Evolutionary conservation across 2,888 invertebrate species (phyloP), one percentile per base, ranked within the genome.

Genomic region (Mamestra brassicae): DNA sequence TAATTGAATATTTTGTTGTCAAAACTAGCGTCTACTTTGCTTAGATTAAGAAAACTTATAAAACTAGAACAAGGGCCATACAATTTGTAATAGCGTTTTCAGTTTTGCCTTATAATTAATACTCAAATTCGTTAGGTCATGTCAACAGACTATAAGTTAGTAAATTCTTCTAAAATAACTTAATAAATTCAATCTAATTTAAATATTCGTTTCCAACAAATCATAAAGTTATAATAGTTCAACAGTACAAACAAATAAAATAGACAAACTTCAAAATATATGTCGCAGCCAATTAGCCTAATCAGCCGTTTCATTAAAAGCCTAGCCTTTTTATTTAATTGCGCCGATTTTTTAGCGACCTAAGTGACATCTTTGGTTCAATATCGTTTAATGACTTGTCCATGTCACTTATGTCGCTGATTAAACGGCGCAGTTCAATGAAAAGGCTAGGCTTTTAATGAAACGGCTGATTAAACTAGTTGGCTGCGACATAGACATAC

Each of bases 141-240:
- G 55, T 50, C 74, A 71, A 69, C 64, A 58, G 13, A 72, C 26
- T 50, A 52, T 55, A 79, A 66, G 26, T 61, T 50, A 66, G 34
- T 74, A 74, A 84, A 80, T 58, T 84, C 61, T 45, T 84, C 65
- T 47, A 58, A 73, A 73, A 50, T 79, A 83, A 80, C 73, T 73
- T 76, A 76, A 10, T 73, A 85, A 83, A 78, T 63, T 73, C 60
- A 68, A 64, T 63, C 68, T 74, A 75, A 60, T 67, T 76, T 55
- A 76, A 85, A 71, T 57, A 78, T 83, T 85, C 76, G 77, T 83
- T 47, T 52, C 71, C 60, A 84, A 84, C 86, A 78, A 85, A 79
- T 60, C 72, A 84, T 83, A 83, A 78, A 81, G 63, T 74, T 69
- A 78, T 61, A 80, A 85, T 71, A 75, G 57, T 66, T 65, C 45